Conservation (phyloP, 2,797 vertebrate species). For the Tokudaia muenninki region DNA sequence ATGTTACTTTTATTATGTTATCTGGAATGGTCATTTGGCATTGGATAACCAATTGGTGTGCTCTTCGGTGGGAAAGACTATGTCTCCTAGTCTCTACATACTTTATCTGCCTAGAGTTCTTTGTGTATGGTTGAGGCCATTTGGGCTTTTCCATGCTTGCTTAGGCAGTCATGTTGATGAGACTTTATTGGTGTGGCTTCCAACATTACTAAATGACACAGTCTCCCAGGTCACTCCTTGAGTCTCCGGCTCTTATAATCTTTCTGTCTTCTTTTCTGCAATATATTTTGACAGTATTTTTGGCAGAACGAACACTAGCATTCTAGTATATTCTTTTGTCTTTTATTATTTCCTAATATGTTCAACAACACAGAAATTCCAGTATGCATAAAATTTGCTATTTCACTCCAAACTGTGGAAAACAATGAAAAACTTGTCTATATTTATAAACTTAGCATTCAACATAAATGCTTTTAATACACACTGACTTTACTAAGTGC, state of each 20-base stretch:
- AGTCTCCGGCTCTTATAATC: no score
- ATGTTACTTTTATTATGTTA: no score
- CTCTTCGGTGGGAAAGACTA: not conserved
- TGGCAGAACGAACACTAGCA: not conserved
- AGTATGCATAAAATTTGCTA: not conserved
- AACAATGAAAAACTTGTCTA: not conserved
- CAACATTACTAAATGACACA: not conserved
- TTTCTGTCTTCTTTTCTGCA: not conserved
- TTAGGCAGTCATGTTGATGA: not conserved
- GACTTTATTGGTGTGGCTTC: not conserved
- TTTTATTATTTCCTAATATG: slow-evolving; percentile 17
- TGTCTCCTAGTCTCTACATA: not conserved
- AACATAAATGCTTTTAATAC: not conserved
- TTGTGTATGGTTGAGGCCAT: not conserved
- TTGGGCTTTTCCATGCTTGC: not conserved
- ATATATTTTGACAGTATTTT: not conserved
- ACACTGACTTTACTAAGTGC: not conserved
- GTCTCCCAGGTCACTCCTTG: not conserved
- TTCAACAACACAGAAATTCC: not conserved
- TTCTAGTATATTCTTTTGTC: not conserved
- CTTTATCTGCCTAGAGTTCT: not conserved
- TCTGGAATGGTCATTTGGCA: not conserved
- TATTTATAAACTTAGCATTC: slow-evolving; percentile 11
- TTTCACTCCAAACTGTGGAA: not conserved
- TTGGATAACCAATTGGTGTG: not conserved